Base-by-base conservation (phyloP, 2,113 vertebrate genomes). In the Silurus glanis region DNA sequence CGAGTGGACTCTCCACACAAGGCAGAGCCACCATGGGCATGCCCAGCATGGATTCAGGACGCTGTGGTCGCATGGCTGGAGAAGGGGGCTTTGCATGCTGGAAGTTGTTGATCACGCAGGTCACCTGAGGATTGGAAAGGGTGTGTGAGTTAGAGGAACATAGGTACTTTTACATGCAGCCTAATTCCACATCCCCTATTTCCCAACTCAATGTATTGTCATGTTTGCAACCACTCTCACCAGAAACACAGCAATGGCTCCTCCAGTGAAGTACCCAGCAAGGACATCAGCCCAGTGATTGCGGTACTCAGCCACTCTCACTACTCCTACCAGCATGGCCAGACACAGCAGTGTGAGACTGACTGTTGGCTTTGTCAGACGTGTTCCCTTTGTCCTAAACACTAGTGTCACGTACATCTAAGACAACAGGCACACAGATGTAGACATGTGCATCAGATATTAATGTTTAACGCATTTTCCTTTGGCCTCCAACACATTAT, bases 331-430 rank as follows among this genome's bases (percentile, higher is more conserved):
- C 87, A 98, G 92, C 93, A 96, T 95, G 8, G 97, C 96, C 1
- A 97, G 95, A 49, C 95, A 96, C 80, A 97, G 92, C 83, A 97
- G 92, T 23, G 96, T 95, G 90, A 98, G 92, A 89, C 96, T 97
- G 84, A 97, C 89, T 0, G 96, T 96, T 17, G 97, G 97, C 89
- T 97, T 97, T 71, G 96, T 96, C 89, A 98, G 92, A 47, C 97
- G 96, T 8, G 97, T 97, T 64, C 97, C 97, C 92, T 97, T 97
- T 69, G 97, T 95, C 56, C 91, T 92, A 90, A 97, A 96, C 85
- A 97, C 94, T 78, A 97, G 93, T 0, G 97, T 98, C 88, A 98
- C 95, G 0, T 98, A 98, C 97, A 98, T 97, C 97, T 98, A 92
- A 13, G 45, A 55, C 86, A 25, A 91, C 17, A 89, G 56, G 88